These are phyloP conservation scores for Physocephala rufipes DNA, from an alignment of 2,888 invertebrate species.

Conservation along the genomic window DNA sequence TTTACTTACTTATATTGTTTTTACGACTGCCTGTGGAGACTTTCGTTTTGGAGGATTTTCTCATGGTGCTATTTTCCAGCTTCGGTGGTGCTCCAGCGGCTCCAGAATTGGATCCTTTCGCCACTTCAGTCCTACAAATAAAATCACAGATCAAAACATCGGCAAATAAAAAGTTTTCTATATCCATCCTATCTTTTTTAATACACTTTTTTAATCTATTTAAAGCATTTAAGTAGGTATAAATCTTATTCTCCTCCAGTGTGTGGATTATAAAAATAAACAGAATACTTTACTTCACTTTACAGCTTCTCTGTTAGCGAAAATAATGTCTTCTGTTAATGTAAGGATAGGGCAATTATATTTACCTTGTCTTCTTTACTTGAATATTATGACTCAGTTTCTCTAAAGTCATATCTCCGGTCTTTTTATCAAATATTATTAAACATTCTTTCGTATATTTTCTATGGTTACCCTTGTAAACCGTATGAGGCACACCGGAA, in stretches of 20 bases:
- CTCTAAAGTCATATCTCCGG: slow-evolving; percentile 93
- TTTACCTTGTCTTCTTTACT: slow-evolving; percentile 89
- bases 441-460: slow-evolving; percentile 91
- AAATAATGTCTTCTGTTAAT: too few species aligned
- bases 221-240: too few species aligned
- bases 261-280: too few species aligned
- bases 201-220: too few species aligned
- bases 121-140: slow-evolving; percentile 58
- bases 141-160: slow-evolving; percentile 12
- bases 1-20: slow-evolving; percentile 62
- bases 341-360: not conserved
- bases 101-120: slow-evolving; percentile 57
- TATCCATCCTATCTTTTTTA: slow-evolving; percentile 14
- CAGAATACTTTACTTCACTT: too few species aligned
- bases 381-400: slow-evolving; percentile 90
- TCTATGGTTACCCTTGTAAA: slow-evolving; percentile 93
- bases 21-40: slow-evolving; percentile 70
- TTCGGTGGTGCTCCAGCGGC: slow-evolving; percentile 47
- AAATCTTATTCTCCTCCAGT: too few species aligned
- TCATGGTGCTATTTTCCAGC: slow-evolving; percentile 70
- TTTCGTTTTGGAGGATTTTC: slow-evolving; percentile 70
- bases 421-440: slow-evolving; percentile 89
- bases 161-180: slow-evolving; percentile 8
- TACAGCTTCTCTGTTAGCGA: too few species aligned
- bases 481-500: slow-evolving; percentile 88